Evolutionary conservation across 2,888 invertebrate genomes (phyloP), one percentile per base, ranked within the genome.

Genomic region (Torymus auratus): DNA sequence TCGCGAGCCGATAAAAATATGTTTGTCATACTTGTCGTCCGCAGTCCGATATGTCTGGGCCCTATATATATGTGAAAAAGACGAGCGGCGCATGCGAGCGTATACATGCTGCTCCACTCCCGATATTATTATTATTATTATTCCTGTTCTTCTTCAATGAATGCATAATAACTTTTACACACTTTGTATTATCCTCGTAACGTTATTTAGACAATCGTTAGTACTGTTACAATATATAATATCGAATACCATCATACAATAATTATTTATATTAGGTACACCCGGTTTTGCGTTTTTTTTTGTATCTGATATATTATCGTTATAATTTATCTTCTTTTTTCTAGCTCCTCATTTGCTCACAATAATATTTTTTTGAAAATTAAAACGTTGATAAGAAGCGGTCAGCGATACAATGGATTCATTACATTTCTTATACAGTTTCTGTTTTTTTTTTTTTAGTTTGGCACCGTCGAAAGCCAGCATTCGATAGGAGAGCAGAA

Each of bases 11-110:
- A 80, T 83, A 84, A 83, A 83, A 84, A 81, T 82, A 80, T 83
- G 85, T 75, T 81, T 84, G 77, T 84, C 84, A 62, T 78, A 74
- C 72, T 72, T 78, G 69, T 79, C 73, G 72, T 81, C 71, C 85
- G 83, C 83, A 85, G 85, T 86, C 85, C 87, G 88, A 88, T 88
- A 87, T 88, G 88, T 88, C 86, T 85, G 86, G 85, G 85, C 85
- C 85, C 85, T 83, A 83, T 85, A 84, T 65, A 71, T 74, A 50
- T 28, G 3, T 28, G 3, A 58, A 67, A 75, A 75, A 69, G 74
- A 74, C 56, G 56, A 78, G 74, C 50, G 52, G 73, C 81, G 4
- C 55, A 58, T 2, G 55, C 15, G 60, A 28, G 56, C 64, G 60
- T 71, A 28, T 7, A 7, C 28, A 28, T 4, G 7, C 28, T 28